Evolutionary conservation across 2,888 invertebrate genomes (phyloP).

Genomic region (Temnothorax ravouxi): DNA sequence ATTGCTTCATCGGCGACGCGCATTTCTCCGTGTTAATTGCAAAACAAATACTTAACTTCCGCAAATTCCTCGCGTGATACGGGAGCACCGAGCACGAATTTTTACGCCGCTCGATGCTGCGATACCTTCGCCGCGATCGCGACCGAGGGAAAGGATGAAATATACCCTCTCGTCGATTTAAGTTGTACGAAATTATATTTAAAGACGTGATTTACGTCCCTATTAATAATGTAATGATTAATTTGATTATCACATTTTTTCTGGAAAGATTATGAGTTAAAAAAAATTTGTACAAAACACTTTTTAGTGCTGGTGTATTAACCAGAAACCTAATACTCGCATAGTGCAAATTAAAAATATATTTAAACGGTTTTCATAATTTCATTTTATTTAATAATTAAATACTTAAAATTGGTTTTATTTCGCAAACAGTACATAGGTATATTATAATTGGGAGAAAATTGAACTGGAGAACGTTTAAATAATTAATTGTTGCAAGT

Average conservation of each 20-base stretch:
- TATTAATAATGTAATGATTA: no score
- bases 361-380: neutral
- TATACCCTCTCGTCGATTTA: neutral
- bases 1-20: slow-evolving; percentile 28
- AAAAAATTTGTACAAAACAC: neutral
- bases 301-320: neutral
- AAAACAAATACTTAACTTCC: slow-evolving; percentile 32
- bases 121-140: no score
- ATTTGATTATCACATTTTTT: neutral
- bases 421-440: neutral
- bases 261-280: neutral
- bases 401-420: neutral
- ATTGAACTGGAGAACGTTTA: neutral
- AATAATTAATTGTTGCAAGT: slow-evolving; percentile 3
- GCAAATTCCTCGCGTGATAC: slow-evolving; percentile 10
- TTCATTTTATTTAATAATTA: neutral
- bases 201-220: neutral
- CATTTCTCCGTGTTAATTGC: slow-evolving; percentile 24
- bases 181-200: neutral
- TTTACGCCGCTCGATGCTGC: neutral
- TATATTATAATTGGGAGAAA: neutral
- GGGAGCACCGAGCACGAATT: neutral
- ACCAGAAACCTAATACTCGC: neutral
- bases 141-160: neutral
- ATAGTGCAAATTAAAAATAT: neutral